Conservation (phyloP, 1,140 invertebrate genomes). For the Lucilia sericata region DNA sequence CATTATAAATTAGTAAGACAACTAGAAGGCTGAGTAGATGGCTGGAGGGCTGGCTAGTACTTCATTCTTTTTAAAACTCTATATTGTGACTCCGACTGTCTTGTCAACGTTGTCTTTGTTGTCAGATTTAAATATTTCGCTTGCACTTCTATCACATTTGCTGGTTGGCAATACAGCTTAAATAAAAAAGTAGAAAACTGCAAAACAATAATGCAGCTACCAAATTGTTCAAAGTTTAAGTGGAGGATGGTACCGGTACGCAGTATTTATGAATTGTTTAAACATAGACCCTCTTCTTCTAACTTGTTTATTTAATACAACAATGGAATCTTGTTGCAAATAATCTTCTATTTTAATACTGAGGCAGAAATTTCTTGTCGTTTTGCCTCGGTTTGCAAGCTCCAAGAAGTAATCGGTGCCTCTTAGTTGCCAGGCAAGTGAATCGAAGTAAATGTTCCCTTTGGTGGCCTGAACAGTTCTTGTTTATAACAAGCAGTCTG, state of each 20-base stretch:
- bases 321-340: background rate
- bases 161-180: background rate
- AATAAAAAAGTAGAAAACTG: background rate
- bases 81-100: background rate
- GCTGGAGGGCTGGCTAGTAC: background rate
- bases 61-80: background rate
- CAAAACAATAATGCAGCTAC: background rate
- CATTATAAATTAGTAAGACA: conserved; percentile 23
- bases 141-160: background rate
- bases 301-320: background rate
- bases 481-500: background rate
- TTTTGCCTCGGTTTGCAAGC: background rate
- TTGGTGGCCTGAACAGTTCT: background rate
- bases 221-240: conserved; percentile 22
- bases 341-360: background rate
- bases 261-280: conserved; percentile 5
- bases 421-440: too few relatives aligned
- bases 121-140: conserved; percentile 24
- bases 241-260: background rate
- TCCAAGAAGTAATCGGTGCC: too few relatives aligned
- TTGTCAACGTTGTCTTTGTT: conserved; percentile 21
- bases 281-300: background rate
- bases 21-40: background rate
- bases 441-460: too few relatives aligned
- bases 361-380: background rate